Percentiles rank a stretch among this genome's conserved stretches.
Evolutionary conservation across 2,797 vertebrate genomes (phyloP).

Genomic region (Paedocypris micromegethes): DNA sequence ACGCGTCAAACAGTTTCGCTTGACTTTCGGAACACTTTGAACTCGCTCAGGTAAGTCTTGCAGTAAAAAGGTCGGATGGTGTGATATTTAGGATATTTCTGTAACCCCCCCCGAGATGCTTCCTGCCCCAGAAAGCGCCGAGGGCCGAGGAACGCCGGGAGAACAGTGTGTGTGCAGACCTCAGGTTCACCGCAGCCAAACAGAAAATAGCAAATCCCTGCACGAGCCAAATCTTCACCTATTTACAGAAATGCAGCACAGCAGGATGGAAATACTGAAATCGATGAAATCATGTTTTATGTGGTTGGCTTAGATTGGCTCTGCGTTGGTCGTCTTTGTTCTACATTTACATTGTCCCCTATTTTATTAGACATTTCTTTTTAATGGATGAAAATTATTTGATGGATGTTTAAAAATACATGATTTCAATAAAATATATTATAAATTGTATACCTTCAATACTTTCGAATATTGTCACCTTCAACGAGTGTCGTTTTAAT

Average conservation of each 20-base stretch:
- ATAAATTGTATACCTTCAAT: no score
- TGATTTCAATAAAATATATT: no score
- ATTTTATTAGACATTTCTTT: no score
- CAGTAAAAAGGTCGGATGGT: slow-evolving; percentile 49
- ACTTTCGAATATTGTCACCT: no score
- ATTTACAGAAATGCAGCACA: slow-evolving; percentile 34
- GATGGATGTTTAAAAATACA: no score
- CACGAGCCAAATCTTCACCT: slow-evolving; percentile 39
- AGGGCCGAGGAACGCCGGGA: slow-evolving; percentile 68
- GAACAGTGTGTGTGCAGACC: slow-evolving; percentile 70
- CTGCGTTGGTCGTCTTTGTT: slow-evolving; percentile 27
- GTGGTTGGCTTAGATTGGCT: slow-evolving; percentile 11
- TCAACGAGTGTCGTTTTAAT: no score
- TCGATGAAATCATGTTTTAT: slow-evolving; percentile 32
- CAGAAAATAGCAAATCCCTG: slow-evolving; percentile 35
- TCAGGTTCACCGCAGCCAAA: slow-evolving; percentile 58
- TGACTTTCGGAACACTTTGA: slow-evolving; percentile 61
- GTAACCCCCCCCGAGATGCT: slow-evolving; percentile 63
- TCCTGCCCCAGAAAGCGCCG: slow-evolving; percentile 71
- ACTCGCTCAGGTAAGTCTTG: slow-evolving; percentile 63
- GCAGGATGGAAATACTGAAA: slow-evolving; percentile 33
- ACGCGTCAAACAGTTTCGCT: slow-evolving; percentile 57
- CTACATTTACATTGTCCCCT: background rate
- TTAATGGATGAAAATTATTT: no score
- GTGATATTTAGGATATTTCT: slow-evolving; percentile 70